phyloP scores from a whole-genome alignment of 2,888 invertebrate species.

The Pachliopta kotzebuea region DNA sequence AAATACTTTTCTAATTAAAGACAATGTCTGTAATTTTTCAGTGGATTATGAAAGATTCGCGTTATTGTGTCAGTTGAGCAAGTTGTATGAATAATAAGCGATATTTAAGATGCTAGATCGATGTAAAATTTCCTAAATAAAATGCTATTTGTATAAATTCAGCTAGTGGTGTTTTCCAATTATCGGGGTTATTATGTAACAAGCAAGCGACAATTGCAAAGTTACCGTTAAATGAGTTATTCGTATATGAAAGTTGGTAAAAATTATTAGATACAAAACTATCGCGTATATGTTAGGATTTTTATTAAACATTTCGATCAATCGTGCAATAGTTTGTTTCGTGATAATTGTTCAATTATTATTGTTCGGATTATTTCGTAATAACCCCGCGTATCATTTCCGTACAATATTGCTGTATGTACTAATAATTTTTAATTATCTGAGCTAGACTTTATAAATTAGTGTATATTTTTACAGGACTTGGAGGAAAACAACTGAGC shows the following conservation, averaged over 20 bases:
- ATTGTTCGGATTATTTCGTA: neutral
- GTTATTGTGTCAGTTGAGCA: slow-evolving; percentile 12
- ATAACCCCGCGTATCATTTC: neutral
- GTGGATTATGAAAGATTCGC: no score
- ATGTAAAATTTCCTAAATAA: neutral
- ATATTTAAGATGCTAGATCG: slow-evolving; percentile 5
- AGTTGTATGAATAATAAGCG: slow-evolving; percentile 1
- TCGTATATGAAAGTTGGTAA: no score
- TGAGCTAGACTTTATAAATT: slow-evolving; percentile 25
- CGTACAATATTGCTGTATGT: neutral
- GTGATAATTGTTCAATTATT: no score
- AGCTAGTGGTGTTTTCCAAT: slow-evolving; percentile 1
- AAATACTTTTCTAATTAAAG: no score
- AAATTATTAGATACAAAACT: no score
- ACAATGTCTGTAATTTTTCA: no score
- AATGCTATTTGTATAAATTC: slow-evolving; percentile 7
- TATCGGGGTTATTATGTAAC: neutral
- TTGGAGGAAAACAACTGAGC: slow-evolving; percentile 57
- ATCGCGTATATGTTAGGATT: no score
- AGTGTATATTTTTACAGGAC: slow-evolving; percentile 49
- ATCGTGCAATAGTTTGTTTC: no score
- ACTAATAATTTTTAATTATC: slow-evolving; percentile 1
- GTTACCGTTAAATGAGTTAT: no score
- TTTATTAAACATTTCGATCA: no score
- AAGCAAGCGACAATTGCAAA: neutral